These are phyloP conservation scores for Ranitomeya imitator DNA, from an alignment of 2,113 vertebrate genomes.

Conservation along the genomic window DNA sequence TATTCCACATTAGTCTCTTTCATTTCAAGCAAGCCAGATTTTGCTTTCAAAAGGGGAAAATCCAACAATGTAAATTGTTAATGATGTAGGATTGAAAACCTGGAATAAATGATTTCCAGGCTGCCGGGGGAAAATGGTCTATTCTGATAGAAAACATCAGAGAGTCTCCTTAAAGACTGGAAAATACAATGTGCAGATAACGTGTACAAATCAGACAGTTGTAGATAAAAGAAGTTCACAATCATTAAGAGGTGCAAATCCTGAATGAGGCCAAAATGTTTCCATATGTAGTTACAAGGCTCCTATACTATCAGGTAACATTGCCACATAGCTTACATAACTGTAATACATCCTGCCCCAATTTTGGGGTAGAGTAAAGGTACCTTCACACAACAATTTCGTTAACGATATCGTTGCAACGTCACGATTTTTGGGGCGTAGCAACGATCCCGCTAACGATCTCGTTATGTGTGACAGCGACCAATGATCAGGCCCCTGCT, in stretches of 20 bases:
- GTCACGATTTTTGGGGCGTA: too few species aligned
- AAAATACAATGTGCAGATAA: background rate
- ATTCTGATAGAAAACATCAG: background rate
- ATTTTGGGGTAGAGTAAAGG: background rate
- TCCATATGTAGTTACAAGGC: background rate
- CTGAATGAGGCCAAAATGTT: background rate
- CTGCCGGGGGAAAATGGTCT: background rate
- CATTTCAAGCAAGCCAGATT: background rate
- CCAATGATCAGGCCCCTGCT: too few species aligned
- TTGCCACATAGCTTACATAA: background rate
- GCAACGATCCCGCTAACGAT: too few species aligned
- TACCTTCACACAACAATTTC: too few species aligned
- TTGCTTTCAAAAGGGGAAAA: background rate
- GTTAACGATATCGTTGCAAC: too few species aligned
- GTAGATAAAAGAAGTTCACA: background rate
- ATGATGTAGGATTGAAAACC: background rate
- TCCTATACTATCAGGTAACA: background rate
- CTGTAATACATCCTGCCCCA: background rate
- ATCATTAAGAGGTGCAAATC: background rate
- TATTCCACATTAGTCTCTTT: background rate
- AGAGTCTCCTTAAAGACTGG: background rate
- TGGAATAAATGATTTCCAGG: conserved; percentile 24
- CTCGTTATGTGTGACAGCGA: too few species aligned
- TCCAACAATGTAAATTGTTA: background rate
- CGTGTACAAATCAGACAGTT: background rate